Evolutionary conservation across 2,797 vertebrate species (phyloP).

Genomic region (Acrossocheilus fasciatus): DNA sequence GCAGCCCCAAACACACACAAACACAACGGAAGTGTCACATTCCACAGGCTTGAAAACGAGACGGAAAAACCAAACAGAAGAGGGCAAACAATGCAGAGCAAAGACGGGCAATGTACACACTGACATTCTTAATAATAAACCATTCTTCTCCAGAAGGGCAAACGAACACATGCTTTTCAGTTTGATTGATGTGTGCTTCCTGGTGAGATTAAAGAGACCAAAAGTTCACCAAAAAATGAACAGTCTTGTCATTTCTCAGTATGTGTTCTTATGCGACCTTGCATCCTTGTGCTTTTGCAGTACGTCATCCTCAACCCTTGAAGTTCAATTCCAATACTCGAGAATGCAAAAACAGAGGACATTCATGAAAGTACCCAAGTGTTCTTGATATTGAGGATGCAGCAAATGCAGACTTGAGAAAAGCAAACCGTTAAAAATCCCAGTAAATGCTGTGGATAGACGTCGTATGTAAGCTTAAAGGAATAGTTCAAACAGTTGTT

Average conservation of each 20-base stretch:
- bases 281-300: not conserved
- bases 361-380: not conserved
- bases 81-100: constrained; percentile 53
- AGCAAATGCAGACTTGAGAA: not conserved
- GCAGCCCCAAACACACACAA: constrained; percentile 64
- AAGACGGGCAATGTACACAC: constrained; percentile 27
- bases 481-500: not conserved
- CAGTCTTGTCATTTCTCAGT: not conserved
- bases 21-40: constrained; percentile 71
- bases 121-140: constrained; percentile 8
- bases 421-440: not conserved
- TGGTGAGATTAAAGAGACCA: not conserved
- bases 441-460: not conserved
- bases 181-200: not conserved
- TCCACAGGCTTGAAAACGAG: constrained; percentile 66
- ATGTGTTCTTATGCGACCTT: not conserved
- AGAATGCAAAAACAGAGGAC: not conserved
- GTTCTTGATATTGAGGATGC: not conserved
- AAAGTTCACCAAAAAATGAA: not conserved
- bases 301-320: not conserved
- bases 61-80: constrained; percentile 64
- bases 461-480: not conserved
- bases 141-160: constrained; percentile 1
- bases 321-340: not conserved
- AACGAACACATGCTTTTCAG: not conserved